Base-by-base conservation (phyloP, 2,888 invertebrate species). In the Margaritifera margaritifera region DNA sequence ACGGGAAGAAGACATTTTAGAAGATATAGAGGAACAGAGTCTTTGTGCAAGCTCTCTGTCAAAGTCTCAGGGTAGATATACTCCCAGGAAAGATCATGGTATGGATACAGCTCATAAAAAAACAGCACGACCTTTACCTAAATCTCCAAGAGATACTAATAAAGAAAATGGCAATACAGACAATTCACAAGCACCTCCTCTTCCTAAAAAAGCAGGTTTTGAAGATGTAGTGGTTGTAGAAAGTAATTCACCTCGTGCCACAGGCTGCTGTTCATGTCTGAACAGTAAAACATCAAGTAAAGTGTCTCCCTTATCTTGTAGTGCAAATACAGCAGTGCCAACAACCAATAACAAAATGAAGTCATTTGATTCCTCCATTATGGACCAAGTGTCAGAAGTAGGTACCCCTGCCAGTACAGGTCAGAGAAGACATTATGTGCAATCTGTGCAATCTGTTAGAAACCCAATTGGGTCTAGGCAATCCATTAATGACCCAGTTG, bases 1-100 rank as follows among this genome's bases (percentile, higher is more conserved):
- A 64, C 65, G 80, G 4, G 84, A 83, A 64, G 84, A 84, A 51
- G 84, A 85, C 54, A 68, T 78, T 60, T 62, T 80, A 50, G 81
- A 84, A 64, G 81, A 83, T 55, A 71, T 79, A 25, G 81, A 83
- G 64, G 82, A 82, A 22, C 73, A 79, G 54, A 75, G 78, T 76
- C 76, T 69, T 51, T 53, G 69, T 24, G 72, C 71, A 50, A 72
- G 72, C 3, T 77, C 77, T 18, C 42, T 71, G 11, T 56, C 71
- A 25, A 67, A 65, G 60, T 74, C 74, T 15, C 62, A 66, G 31
- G 55, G 61, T 22, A 42, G 42, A 42, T 42, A 42, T 42, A 42
- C 42, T 42, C 42, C 42, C 42, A 42, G 42, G 15, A 42, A 42
- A 11, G 42, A 42, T 42, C 15, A 42, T n/a, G 64, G 64, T 27